Conservation (phyloP, 1,140 invertebrate genomes). For the Aplysia californica region DNA sequence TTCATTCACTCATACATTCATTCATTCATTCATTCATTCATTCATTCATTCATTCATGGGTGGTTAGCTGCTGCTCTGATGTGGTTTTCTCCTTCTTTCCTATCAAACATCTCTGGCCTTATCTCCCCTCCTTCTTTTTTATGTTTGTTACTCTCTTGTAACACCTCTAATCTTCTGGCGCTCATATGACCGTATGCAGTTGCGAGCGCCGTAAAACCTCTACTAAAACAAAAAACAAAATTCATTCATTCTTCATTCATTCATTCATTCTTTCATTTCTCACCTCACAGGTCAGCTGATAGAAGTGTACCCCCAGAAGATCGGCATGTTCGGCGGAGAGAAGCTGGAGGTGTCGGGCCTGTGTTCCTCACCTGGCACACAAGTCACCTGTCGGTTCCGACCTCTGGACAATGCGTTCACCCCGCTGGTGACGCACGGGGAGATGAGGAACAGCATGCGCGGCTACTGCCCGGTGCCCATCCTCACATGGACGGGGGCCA, state of each 20-base stretch:
- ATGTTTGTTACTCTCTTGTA: no score
- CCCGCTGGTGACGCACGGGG: not conserved
- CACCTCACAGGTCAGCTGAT: conserved; percentile 7
- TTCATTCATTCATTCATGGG: no score
- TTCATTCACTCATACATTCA: no score
- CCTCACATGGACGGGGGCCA: not conserved
- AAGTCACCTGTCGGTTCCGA: conserved; percentile 18
- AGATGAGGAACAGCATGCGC: not conserved
- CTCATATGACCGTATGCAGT: no score
- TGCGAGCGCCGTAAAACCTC: no score
- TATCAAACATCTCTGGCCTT: no score
- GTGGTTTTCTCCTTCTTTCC: no score
- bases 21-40: not conserved
- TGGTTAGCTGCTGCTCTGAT: no score
- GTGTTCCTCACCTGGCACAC: not conserved
- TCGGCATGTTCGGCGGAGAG: conserved; percentile 24
- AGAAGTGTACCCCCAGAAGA: conserved; percentile 15
- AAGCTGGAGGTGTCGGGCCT: conserved; percentile 20
- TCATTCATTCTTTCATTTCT: not conserved
- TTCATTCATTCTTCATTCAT: no score
- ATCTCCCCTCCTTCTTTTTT: no score
- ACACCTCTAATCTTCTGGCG: no score
- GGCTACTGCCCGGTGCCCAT: conserved; percentile 22
- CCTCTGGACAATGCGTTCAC: not conserved
- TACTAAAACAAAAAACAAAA: no score